Evolutionary conservation across 2,888 invertebrate species (phyloP), one percentile per base, ranked within the genome.

Genomic region (Tenodera sinensis): DNA sequence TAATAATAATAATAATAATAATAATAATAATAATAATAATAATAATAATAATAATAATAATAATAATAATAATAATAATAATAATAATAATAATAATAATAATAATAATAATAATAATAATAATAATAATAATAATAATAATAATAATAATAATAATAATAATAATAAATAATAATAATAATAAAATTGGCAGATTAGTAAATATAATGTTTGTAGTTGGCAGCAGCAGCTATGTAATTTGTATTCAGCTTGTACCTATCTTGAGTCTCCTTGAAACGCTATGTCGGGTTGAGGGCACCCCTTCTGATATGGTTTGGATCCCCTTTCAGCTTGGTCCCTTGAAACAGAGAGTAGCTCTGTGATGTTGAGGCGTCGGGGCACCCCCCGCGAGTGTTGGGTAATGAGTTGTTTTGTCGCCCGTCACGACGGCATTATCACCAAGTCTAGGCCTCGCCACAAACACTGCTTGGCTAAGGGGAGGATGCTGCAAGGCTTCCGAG

Each of bases 331-430:
- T 71, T 71, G 20, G 54, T 71, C 54, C 54, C 54, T 71, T 71
- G 54, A 71, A 71, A 71, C 54, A 71, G 15, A 71, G 54, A 71
- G 54, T 71, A 25, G 54, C 54, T 71, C 54, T 71, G 54, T 71
- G 54, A 71, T 71, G 54, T 71, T 71, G 54, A 71, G 54, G 54
- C 54, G 54, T 71, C 54, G 25, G 25, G 54, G 27, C 86, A 30
- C 87, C 87, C 87, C 87, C 87, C 81, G 87, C 87, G 12, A 30
- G 82, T 34, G n/a, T 82, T 42, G 81, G 87, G 28, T 87, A 87
- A 87, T 87, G 87, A 87, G 82, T 87, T 87, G 87, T 87, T 87
- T 87, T 87, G 87, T 87, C 86, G 86, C 30, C 81, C n/a, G n/a
- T 71, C 54, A 71, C 54, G 54, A 71, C 25, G 54, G 54, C 25